Evolutionary conservation across 2,113 vertebrate species (phyloP).

Genomic region (Xiphias gladius): DNA sequence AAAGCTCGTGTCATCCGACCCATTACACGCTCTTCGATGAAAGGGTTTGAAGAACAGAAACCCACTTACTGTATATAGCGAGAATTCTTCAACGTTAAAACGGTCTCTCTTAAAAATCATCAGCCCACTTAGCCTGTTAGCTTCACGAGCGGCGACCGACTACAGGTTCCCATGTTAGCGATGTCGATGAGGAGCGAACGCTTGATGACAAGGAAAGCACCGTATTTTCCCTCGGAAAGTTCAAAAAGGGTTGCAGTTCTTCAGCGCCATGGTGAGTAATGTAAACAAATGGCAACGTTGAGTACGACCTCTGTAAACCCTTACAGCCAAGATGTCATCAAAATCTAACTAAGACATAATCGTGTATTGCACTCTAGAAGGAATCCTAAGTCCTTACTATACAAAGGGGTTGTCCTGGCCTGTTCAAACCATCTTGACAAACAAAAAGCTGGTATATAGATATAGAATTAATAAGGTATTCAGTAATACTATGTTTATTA

Average conservation of each 20-base stretch:
- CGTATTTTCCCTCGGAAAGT: constrained; percentile 41
- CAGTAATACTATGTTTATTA: constrained; percentile 83
- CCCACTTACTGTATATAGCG: constrained; percentile 6
- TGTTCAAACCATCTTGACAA: constrained; percentile 83
- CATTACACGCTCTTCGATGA: constrained; percentile 57
- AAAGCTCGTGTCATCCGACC: constrained; percentile 52
- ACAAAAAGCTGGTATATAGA: constrained; percentile 77
- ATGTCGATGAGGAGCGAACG: constrained; percentile 10
- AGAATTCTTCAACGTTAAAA: constrained; percentile 39
- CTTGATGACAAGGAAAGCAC: constrained; percentile 56
- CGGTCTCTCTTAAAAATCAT: constrained; percentile 19
- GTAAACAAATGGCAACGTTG: constrained; percentile 61
- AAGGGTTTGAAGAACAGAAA: constrained; percentile 53
- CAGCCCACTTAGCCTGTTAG: background rate
- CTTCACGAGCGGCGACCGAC: background rate
- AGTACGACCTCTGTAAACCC: constrained; percentile 54
- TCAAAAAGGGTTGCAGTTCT: constrained; percentile 28
- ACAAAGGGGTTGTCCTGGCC: constrained; percentile 72
- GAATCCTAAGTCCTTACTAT: constrained; percentile 57
- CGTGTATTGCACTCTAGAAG: constrained; percentile 72
- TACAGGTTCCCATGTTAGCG: constrained; percentile 1
- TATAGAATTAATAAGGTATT: constrained; percentile 84
- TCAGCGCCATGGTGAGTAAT: constrained; percentile 47
- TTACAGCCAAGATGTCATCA: constrained; percentile 37
- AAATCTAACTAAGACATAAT: constrained; percentile 44